Evolutionary conservation across 2,888 invertebrate genomes (phyloP), one percentile per base, ranked within the genome.

Genomic region (Ditylenchus weischeri): DNA sequence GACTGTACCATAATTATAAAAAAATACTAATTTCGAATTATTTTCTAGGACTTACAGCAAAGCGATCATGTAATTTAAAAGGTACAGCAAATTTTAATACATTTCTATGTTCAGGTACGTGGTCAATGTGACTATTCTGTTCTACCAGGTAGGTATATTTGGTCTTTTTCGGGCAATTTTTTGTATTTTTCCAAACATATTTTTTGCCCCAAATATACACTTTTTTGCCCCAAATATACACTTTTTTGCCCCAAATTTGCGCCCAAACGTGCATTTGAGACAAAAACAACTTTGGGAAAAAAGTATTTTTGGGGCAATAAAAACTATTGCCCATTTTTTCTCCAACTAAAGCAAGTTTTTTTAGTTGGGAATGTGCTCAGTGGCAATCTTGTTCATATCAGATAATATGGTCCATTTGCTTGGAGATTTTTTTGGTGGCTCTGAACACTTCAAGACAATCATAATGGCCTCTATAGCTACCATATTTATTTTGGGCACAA

Each of bases 81-180:
- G 4, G 29, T 61, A 2, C 61, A 19, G 18, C 47, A 19, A 57
- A 35, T 2, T 29, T 15, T 69, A 29, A 15, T 18, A 29, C 19
- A 11, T 19, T 21, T 2, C 5, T 23, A 19, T 47, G 62, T 76
- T 64, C 60, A 80, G 80, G 81, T 81, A 82, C 66, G 63, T 80
- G n/a, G 82, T 83, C 35, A 83, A 83, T 66, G 72, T 82, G 5
- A 81, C 82, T 10, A 82, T 83, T 59, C 73, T 83, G 50, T 80
- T 83, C 74, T 83, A 83, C 63, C 83, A 83, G 61, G 50, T 67
- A 15, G 54, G 66, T 51, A 18, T 23, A 23, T n/a, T n/a, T n/a
- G n/a, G n/a, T n/a, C n/a, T n/a, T n/a, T n/a, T n/a, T n/a, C n/a
- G n/a, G n/a, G n/a, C n/a, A n/a, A n/a, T n/a, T n/a, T n/a, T n/a